These are phyloP conservation scores for Cardiocondyla obscurior DNA, from an alignment of 1,140 invertebrate genomes.

Conservation along the genomic window DNA sequence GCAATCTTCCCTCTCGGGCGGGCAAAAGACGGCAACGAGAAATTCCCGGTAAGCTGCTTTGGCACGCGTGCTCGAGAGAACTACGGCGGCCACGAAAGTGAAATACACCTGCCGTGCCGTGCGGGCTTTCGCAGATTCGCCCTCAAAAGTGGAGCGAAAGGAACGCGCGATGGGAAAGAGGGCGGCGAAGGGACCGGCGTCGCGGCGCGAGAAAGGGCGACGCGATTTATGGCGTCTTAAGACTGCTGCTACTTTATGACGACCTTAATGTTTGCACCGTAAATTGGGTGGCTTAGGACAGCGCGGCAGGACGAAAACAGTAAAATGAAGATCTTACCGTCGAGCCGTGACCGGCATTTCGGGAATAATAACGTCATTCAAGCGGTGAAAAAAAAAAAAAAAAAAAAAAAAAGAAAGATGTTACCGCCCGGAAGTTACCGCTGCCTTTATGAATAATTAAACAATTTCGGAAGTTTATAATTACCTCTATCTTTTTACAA, in stretches of 20 bases:
- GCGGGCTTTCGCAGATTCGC: conserved; percentile 43
- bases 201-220: conserved; percentile 26
- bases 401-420: too few relatives aligned
- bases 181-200: conserved; percentile 1
- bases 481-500: background rate
- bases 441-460: background rate
- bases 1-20: conserved; percentile 14
- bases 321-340: conserved; percentile 55
- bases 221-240: conserved; percentile 70
- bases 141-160: conserved; percentile 9
- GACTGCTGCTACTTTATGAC: conserved; percentile 70
- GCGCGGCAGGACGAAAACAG: conserved; percentile 63
- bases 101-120: conserved; percentile 59
- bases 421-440: background rate
- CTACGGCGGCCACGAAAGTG: conserved; percentile 58
- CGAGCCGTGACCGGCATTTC: conserved; percentile 61
- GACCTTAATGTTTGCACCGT: conserved; percentile 73
- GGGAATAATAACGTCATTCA: conserved; percentile 52
- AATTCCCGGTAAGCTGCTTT: conserved; percentile 50
- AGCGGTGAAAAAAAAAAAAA: background rate
- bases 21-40: conserved; percentile 46
- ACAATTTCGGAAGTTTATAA: too few relatives aligned
- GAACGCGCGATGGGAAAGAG: conserved; percentile 4
- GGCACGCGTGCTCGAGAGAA: conserved; percentile 42
- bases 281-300: conserved; percentile 69